Evolutionary conservation across 2,888 invertebrate genomes (phyloP), one percentile per base, ranked within the genome.

Genomic region (Hipparchia semele): DNA sequence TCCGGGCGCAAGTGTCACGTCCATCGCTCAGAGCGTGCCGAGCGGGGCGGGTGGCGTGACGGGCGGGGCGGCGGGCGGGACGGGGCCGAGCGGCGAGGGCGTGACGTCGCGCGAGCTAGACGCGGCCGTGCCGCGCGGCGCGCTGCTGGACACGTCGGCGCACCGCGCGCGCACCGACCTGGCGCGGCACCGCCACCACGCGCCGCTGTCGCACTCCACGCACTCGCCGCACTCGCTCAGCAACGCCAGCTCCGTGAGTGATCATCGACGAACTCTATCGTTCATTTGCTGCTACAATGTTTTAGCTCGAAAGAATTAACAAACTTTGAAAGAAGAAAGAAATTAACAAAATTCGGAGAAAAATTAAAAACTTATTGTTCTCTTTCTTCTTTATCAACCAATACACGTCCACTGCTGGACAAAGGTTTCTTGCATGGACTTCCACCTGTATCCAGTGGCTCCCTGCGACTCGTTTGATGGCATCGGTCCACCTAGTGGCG

Each of bases 111-210:
- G 98, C 83, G 98, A 98, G 90, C 94, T 98, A 81, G 98, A 98
- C 90, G 96, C 96, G 78, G 98, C 97, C 0, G 97, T 99, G 75
- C 98, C 98, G 70, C 97, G 97, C 80, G 85, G 88, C 82, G 96
- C 87, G 85, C 94, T 98, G 77, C 95, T 99, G 68, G 99, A 99
- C 90, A 97, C 97, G 81, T 97, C 98, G 1, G 97, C 96, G 13
- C 97, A 96, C 83, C 90, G 94, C 84, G 93, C 92, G 78, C 90
- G 93, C 92, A 98, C 97, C 23, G 98, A 98, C 90, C 94, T 99
- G 80, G 98, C 97, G 73, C 96, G 96, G 76, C 93, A 91, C 81
- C 86, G 94, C 70, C 94, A 90, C 82, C 91, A 91, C 79, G 80
- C 89, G 75, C 86, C 89, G 77, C 83, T 90, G 80, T 87, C 90